A percentile compares a stretch with the other conserved stretches of the same genome.
phyloP scores from a whole-genome alignment of 92 coral and sea anemone genomes.

The Plumapathes pennacea region DNA sequence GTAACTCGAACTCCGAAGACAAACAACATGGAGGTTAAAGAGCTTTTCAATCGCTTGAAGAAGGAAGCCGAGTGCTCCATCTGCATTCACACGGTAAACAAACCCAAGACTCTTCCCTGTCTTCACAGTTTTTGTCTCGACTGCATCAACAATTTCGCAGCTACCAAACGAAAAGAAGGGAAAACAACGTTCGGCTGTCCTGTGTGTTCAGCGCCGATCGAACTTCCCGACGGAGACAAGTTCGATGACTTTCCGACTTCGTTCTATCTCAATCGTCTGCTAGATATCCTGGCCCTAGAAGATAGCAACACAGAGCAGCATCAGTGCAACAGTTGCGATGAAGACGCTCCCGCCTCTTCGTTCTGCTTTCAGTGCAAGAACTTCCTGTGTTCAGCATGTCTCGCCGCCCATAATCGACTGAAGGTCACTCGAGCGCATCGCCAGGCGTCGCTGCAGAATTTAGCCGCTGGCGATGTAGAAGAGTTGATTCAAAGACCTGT shows the following conservation, averaged over 20 bases:
- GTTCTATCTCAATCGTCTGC: conserved; percentile 1
- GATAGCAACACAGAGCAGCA: conserved; percentile 3
- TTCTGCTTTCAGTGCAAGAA: conserved; percentile 12
- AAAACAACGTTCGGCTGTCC: neutral
- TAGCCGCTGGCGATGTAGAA: neutral
- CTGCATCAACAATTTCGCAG: neutral
- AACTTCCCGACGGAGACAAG: neutral
- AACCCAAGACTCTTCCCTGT: neutral
- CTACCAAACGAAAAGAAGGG: neutral
- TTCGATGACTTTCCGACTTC: neutral
- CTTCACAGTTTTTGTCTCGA: conserved; percentile 7
- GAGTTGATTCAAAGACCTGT: conserved; percentile 1
- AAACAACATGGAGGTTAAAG: conserved; percentile 3
- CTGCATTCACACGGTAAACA: neutral
- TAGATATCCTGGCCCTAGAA: conserved; percentile 1
- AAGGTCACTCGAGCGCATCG: conserved; percentile 5
- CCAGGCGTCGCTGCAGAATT: neutral
- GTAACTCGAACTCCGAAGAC: too few relatives aligned
- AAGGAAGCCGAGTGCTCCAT: conserved; percentile 6
- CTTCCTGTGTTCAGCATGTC: conserved; percentile 3
- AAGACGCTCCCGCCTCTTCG: neutral
- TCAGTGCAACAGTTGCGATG: neutral
- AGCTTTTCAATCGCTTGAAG: neutral
- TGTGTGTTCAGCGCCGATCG: neutral
- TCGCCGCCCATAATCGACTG: neutral